These are phyloP conservation scores for Phymanthus crucifer DNA, from an alignment of 92 coral and sea anemone genomes.

Conservation along the genomic window DNA sequence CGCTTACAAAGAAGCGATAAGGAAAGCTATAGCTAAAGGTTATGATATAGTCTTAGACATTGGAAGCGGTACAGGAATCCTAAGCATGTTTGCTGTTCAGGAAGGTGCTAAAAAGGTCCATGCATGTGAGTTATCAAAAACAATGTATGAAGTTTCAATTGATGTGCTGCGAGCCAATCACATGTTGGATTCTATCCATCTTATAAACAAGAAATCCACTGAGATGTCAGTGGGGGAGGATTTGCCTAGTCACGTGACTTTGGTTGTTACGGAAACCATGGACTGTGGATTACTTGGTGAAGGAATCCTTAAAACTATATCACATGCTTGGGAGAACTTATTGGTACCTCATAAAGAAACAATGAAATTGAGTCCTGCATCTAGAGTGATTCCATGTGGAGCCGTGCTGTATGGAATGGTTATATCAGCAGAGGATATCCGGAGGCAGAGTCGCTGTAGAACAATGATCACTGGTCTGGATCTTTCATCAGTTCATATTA, in stretches of 20 bases:
- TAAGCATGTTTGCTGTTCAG: conserved; percentile 96
- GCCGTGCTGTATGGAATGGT: conserved; percentile 80
- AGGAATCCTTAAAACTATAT: conserved; percentile 80
- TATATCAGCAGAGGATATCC: conserved; percentile 71
- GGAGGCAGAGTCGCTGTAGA: conserved; percentile 56
- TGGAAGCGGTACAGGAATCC: conserved; percentile 95
- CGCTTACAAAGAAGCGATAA: conserved; percentile 85
- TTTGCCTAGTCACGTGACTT: conserved; percentile 60
- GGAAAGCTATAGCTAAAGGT: conserved; percentile 66
- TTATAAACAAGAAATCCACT: conserved; percentile 85
- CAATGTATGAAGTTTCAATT: conserved; percentile 88
- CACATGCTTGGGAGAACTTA: conserved; percentile 80
- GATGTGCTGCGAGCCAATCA: conserved; percentile 82
- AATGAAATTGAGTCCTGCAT: neutral
- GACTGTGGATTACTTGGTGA: conserved; percentile 99
- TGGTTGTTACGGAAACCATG: conserved; percentile 88
- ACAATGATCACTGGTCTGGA: conserved; percentile 48
- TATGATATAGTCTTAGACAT: conserved; percentile 79
- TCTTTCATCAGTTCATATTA: conserved; percentile 48
- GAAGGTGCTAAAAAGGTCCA: conserved; percentile 86
- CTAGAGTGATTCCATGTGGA: conserved; percentile 81
- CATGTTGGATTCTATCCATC: conserved; percentile 66
- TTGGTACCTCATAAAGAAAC: conserved; percentile 31
- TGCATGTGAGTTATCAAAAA: conserved; percentile 97
- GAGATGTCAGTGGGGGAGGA: conserved; percentile 75